Percentiles rank a stretch among this genome's conserved stretches.
Evolutionary conservation across 2,888 invertebrate species (phyloP).

Genomic region (Cheilosia scutellata): DNA sequence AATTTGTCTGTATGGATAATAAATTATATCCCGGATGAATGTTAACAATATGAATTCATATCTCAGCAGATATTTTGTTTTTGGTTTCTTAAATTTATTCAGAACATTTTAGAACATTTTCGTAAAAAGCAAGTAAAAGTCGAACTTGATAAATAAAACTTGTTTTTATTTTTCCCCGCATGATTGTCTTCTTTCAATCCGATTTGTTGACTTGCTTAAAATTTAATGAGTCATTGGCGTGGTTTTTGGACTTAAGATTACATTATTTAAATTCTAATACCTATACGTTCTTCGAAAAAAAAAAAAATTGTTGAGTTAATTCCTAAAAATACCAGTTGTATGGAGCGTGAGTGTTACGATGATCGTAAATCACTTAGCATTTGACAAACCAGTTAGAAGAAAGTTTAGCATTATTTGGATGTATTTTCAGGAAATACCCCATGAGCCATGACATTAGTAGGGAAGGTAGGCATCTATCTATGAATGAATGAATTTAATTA

Average conservation of each 20-base stretch:
- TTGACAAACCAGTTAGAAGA: constrained; percentile 8
- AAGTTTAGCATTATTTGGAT: neutral
- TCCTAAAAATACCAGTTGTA: constrained; percentile 43
- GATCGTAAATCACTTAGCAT: neutral
- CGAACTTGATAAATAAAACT: constrained; percentile 1
- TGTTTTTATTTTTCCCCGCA: constrained; percentile 1
- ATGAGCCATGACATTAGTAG: neutral
- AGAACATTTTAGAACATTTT: constrained; percentile 39
- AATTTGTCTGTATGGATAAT: constrained; percentile 7
- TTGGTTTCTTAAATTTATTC: constrained; percentile 43
- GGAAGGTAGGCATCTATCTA: neutral
- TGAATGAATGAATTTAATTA: constrained; percentile 10
- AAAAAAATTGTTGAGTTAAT: constrained; percentile 29
- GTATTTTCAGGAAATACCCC: constrained; percentile 17
- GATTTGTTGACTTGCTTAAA: constrained; percentile 13
- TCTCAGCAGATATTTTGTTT: constrained; percentile 24
- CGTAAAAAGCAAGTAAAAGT: constrained; percentile 4
- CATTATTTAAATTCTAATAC: constrained; percentile 12
- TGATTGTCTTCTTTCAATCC: constrained; percentile 9
- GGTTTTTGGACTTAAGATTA: constrained; percentile 3
- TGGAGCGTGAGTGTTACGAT: constrained; percentile 8
- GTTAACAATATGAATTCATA: constrained; percentile 4
- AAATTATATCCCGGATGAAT: constrained; percentile 51
- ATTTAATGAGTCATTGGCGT: constrained; percentile 8
- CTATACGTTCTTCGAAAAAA: neutral